Evolutionary conservation across 2,888 invertebrate genomes (phyloP).

Genomic region (Leptinotarsa haldemani): DNA sequence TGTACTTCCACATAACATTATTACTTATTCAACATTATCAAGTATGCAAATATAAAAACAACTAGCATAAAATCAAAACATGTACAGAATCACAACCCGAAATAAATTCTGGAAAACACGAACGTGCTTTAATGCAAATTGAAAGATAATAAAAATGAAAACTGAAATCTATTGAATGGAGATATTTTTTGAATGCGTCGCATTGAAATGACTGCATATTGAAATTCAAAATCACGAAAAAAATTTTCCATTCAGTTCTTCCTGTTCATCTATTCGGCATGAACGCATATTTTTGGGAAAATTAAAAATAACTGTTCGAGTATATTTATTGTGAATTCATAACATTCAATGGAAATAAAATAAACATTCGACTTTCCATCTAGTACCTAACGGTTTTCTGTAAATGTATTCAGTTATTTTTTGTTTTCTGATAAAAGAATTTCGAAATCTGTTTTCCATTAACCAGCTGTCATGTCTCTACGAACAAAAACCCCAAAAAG

Average conservation of each 20-base stretch:
- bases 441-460: no score
- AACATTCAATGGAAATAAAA: no score
- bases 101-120: conserved; percentile 24
- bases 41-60: background rate
- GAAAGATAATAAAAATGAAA: conserved; percentile 32
- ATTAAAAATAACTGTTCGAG: no score
- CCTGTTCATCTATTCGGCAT: background rate
- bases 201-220: background rate
- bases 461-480: no score
- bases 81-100: background rate
- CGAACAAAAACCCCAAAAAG: no score
- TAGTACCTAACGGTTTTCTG: no score
- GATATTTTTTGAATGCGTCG: background rate
- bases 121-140: conserved; percentile 31
- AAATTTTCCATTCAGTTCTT: background rate
- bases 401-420: no score
- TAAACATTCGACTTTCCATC: no score
- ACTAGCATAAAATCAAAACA: background rate
- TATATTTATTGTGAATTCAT: no score
- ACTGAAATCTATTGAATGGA: conserved; percentile 1
- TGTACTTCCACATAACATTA: no score
- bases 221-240: background rate
- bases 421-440: no score
- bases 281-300: background rate
- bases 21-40: background rate